A percentile compares a stretch with the other conserved stretches of the same genome.
These are phyloP conservation scores for Corythornis leucogaster DNA, from an alignment of 2,797 vertebrate species.

Conservation along the genomic window DNA sequence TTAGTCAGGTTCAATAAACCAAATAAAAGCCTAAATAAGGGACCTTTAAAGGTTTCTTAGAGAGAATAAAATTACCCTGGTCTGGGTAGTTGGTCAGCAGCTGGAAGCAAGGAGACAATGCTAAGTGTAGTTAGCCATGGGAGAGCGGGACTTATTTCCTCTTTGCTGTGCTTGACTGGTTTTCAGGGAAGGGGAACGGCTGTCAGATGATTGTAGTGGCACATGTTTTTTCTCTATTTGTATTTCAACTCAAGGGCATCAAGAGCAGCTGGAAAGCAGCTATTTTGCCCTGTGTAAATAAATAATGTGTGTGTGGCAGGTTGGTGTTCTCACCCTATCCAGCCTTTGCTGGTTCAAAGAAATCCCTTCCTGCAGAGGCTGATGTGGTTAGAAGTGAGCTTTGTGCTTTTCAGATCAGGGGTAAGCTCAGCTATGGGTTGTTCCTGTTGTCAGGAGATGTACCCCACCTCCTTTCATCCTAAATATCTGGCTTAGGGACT, in stretches of 20 bases:
- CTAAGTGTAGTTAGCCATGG: background rate
- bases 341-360: background rate
- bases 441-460: background rate
- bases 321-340: background rate
- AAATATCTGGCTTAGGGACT: background rate
- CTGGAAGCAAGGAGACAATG: background rate
- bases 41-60: background rate
- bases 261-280: constrained; percentile 23
- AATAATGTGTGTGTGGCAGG: constrained; percentile 2
- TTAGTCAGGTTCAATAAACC: background rate
- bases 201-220: constrained; percentile 18
- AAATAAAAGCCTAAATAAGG: background rate
- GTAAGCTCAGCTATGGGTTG: background rate
- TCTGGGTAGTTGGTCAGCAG: background rate
- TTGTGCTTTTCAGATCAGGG: background rate
- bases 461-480: background rate
- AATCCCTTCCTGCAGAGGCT: background rate
- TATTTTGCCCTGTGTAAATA: constrained; percentile 49
- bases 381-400: background rate
- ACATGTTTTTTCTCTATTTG: constrained; percentile 34
- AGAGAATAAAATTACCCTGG: background rate
- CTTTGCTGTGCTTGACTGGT: constrained; percentile 29
- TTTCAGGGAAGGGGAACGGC: constrained; percentile 41
- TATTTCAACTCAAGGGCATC: constrained; percentile 48
- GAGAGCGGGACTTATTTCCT: constrained; percentile 38